These are phyloP conservation scores for Trididemnum nubilum DNA, from an alignment of 23 tunicate genomes.

Conservation along the genomic window DNA sequence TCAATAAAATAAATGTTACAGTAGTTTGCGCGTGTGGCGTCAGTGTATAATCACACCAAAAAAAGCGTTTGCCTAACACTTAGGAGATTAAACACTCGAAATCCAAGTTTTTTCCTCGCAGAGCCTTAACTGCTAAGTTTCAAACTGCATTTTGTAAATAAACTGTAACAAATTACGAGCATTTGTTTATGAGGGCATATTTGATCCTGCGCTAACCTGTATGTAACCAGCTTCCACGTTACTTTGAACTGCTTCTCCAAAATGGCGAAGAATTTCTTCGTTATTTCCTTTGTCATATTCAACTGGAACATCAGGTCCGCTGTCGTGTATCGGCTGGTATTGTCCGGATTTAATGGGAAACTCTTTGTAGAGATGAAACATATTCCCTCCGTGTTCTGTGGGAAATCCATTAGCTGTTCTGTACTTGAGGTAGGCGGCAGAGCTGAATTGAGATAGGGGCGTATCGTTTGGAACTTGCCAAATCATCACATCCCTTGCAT, in stretches of 20 bases:
- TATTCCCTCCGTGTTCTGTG: slow-evolving; percentile 41
- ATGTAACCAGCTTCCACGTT: slow-evolving; percentile 46
- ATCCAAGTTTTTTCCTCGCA: not conserved
- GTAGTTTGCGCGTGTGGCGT: too few relatives aligned
- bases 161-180: too few relatives aligned
- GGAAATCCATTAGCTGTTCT: slow-evolving; percentile 44
- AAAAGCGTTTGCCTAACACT: too few relatives aligned
- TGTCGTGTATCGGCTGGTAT: slow-evolving; percentile 10
- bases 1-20: too few relatives aligned
- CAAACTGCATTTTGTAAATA: too few relatives aligned
- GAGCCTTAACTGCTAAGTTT: not conserved
- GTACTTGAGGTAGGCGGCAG: slow-evolving; percentile 39
- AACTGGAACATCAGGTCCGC: slow-evolving; percentile 58
- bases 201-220: slow-evolving; percentile 33
- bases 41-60: too few relatives aligned
- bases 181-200: too few relatives aligned
- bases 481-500: slow-evolving; percentile 72
- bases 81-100: too few relatives aligned
- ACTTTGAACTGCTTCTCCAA: slow-evolving; percentile 23
- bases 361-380: slow-evolving; percentile 35
- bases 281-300: slow-evolving; percentile 48
- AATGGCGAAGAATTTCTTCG: not conserved
- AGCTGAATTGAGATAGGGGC: slow-evolving; percentile 25
- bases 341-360: slow-evolving; percentile 35
- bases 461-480: slow-evolving; percentile 94